Percentiles rank a stretch among this genome's conserved stretches.
These are phyloP conservation scores for Miichthys miiuy DNA, from an alignment of 2,797 vertebrate species.

Conservation along the genomic window DNA sequence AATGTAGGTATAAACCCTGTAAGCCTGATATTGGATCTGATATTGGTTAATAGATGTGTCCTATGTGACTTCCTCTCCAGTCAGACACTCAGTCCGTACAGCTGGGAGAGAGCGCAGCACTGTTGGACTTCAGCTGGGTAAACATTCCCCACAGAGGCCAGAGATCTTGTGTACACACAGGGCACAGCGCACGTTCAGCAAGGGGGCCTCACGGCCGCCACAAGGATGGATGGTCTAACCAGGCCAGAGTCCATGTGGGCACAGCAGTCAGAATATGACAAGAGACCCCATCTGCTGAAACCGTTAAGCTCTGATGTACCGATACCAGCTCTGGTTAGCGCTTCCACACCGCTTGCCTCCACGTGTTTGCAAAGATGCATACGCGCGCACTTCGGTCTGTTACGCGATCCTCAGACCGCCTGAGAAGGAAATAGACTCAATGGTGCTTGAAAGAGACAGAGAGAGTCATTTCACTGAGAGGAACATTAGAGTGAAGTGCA, in stretches of 20 bases:
- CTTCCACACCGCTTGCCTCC: constrained; percentile 21
- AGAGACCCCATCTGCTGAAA: constrained; percentile 62
- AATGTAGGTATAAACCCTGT: background rate
- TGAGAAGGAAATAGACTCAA: constrained; percentile 61
- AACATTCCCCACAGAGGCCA: constrained; percentile 84
- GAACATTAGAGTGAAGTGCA: constrained; percentile 61
- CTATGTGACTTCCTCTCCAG: constrained; percentile 71
- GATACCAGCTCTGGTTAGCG: constrained; percentile 10
- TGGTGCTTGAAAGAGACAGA: constrained; percentile 67
- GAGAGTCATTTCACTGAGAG: constrained; percentile 57
- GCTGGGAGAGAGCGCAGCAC: constrained; percentile 70
- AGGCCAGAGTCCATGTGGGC: constrained; percentile 78
- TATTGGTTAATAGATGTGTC: constrained; percentile 63
- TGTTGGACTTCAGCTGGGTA: constrained; percentile 87
- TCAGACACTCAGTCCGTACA: constrained; percentile 53
- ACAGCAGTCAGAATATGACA: constrained; percentile 70
- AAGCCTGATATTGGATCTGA: constrained; percentile 23
- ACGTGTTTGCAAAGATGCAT: constrained; percentile 22
- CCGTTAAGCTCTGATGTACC: constrained; percentile 36
- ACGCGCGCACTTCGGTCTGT: background rate
- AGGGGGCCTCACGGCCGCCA: constrained; percentile 57
- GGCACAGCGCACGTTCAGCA: constrained; percentile 69
- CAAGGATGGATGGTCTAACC: constrained; percentile 74
- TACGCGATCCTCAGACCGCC: constrained; percentile 40
- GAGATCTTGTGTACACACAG: constrained; percentile 84